Conservation (phyloP, 2,113 vertebrate species). For the Perca flavescens region DNA sequence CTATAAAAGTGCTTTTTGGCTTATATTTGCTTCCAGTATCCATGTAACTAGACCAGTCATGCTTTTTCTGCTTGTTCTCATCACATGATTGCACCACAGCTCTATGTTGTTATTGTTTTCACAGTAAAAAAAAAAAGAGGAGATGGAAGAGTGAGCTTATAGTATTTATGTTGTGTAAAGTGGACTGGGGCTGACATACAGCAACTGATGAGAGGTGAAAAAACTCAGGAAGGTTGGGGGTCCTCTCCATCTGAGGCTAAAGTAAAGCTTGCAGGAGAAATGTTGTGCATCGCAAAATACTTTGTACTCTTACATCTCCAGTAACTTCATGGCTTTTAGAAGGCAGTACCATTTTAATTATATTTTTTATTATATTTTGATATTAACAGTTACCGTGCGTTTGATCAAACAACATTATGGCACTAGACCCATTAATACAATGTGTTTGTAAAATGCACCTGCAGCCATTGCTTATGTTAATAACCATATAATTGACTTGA, state of each 20-base stretch:
- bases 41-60: background rate
- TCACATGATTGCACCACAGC: background rate
- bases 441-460: background rate
- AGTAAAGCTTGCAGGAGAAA: background rate
- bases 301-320: background rate
- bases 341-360: background rate
- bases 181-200: background rate
- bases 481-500: background rate
- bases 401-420: background rate
- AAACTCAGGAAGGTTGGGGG: background rate
- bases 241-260: background rate
- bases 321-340: background rate
- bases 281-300: no score
- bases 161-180: background rate
- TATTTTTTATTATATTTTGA: background rate
- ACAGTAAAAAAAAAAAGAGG: background rate
- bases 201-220: background rate
- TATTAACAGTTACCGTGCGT: background rate
- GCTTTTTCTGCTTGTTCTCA: background rate
- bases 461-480: background rate
- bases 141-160: background rate
- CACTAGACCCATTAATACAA: background rate
- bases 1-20: background rate
- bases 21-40: background rate
- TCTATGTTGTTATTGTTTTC: conserved; percentile 1